These are phyloP conservation scores for Polydrusus pterygomalis DNA, from an alignment of 2,888 invertebrate species.

Conservation along the genomic window DNA sequence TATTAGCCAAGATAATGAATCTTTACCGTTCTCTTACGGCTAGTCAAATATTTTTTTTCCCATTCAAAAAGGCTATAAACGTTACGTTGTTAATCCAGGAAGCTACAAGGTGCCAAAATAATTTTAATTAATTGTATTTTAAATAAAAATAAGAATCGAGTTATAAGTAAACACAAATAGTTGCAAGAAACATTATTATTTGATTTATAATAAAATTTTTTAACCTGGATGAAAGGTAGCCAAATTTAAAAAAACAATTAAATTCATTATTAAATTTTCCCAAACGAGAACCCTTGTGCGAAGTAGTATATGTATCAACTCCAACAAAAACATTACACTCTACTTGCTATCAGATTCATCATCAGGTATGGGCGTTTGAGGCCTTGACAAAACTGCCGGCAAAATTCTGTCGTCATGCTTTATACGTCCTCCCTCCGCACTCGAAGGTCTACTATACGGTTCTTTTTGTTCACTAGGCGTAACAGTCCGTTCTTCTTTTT, in stretches of 20 bases:
- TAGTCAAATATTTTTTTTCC: too few species aligned
- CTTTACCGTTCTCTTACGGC: too few species aligned
- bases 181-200: too few species aligned
- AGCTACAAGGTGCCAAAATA: too few species aligned
- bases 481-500: not conserved
- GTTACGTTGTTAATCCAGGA: too few species aligned
- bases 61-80: too few species aligned
- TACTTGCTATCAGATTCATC: constrained; percentile 10
- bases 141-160: too few species aligned
- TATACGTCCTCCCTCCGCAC: constrained; percentile 37
- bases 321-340: constrained; percentile 10
- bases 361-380: constrained; percentile 50
- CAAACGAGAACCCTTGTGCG: not conserved
- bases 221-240: not conserved
- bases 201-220: too few species aligned
- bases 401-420: constrained; percentile 55
- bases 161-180: too few species aligned
- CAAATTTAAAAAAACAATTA: not conserved
- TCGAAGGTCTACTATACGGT: constrained; percentile 39
- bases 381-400: constrained; percentile 52
- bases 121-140: too few species aligned
- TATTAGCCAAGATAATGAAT: too few species aligned
- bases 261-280: not conserved
- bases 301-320: not conserved
- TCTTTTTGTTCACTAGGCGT: not conserved